phyloP scores from a whole-genome alignment of 1,140 invertebrate species.

The Glomeris maerens region DNA sequence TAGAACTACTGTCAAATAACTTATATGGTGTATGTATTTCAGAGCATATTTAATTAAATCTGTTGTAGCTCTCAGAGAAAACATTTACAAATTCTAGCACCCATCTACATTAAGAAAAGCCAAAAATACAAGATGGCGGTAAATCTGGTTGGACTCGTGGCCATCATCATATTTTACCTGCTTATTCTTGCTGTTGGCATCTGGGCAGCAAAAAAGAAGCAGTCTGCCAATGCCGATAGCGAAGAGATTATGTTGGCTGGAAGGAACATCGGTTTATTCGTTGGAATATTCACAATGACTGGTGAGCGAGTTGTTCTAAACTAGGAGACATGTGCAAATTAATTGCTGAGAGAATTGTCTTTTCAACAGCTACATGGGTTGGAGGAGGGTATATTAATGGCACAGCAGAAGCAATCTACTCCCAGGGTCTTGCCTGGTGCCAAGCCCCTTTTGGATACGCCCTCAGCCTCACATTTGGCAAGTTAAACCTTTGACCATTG shows the following conservation, averaged over 20 bases:
- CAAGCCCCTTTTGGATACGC: constrained; percentile 96
- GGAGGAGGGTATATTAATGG: constrained; percentile 98
- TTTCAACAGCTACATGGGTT: constrained; percentile 77
- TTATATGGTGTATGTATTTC: too few species aligned
- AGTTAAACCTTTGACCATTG: constrained; percentile 23
- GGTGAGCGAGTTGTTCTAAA: constrained; percentile 39
- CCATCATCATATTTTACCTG: constrained; percentile 85
- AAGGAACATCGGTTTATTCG: constrained; percentile 84
- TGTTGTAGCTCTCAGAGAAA: too few species aligned
- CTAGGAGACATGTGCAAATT: neutral
- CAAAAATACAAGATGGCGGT: constrained; percentile 38
- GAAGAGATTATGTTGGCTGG: constrained; percentile 96
- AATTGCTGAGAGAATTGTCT: neutral
- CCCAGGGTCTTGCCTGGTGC: constrained; percentile 79
- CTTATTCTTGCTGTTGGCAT: constrained; percentile 84
- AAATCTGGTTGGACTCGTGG: constrained; percentile 77
- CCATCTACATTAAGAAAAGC: too few species aligned
- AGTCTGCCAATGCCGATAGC: constrained; percentile 58
- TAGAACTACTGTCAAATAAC: too few species aligned
- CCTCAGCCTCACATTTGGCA: constrained; percentile 79
- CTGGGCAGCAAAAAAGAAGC: constrained; percentile 86
- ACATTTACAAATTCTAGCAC: too few species aligned
- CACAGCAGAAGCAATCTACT: constrained; percentile 90
- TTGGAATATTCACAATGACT: constrained; percentile 97
- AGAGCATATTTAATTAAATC: too few species aligned